These are phyloP conservation scores for Hippocampus zosterae DNA, from an alignment of 2,113 vertebrate genomes.

Conservation along the genomic window DNA sequence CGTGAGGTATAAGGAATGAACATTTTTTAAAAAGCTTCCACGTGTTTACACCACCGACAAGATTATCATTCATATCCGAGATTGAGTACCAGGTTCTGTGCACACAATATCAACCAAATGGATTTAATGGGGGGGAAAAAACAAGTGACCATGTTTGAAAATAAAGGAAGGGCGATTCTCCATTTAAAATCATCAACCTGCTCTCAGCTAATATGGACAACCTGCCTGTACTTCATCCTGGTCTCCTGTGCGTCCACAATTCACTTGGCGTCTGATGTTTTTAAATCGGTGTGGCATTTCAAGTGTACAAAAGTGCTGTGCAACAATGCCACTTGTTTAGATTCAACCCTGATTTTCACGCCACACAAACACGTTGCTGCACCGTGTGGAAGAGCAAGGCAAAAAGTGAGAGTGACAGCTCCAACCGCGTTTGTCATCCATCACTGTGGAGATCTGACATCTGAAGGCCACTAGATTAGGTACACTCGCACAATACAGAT, in stretches of 20 bases:
- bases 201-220: not conserved
- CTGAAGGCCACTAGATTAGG: not conserved
- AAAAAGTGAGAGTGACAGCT: slow-evolving; percentile 2
- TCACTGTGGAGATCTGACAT: not conserved
- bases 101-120: not conserved
- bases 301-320: not conserved
- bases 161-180: not conserved
- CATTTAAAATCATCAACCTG: not conserved
- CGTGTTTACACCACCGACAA: slow-evolving; percentile 9
- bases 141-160: slow-evolving; percentile 4
- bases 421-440: not conserved
- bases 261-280: slow-evolving; percentile 48
- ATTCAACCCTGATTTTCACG: not conserved
- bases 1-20: not conserved
- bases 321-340: not conserved
- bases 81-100: not conserved
- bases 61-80: not conserved
- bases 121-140: not conserved
- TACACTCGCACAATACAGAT: not conserved
- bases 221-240: slow-evolving; percentile 22
- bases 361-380: not conserved
- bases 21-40: slow-evolving; percentile 6
- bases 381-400: not conserved
- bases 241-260: slow-evolving; percentile 51
- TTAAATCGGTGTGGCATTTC: not conserved